phyloP scores from a whole-genome alignment of 2,797 vertebrate species.

The Phyllotis vaccarum region DNA sequence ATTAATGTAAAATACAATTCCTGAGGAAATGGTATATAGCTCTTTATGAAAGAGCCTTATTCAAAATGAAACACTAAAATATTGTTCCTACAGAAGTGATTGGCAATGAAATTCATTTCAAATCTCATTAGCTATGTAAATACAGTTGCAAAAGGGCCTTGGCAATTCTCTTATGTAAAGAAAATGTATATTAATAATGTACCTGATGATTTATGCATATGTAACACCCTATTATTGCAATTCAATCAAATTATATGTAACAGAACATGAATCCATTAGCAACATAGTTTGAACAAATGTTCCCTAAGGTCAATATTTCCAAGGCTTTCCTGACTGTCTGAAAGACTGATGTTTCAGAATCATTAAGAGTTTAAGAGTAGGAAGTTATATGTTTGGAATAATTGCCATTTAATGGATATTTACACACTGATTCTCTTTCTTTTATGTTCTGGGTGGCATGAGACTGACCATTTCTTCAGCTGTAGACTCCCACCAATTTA shows the following conservation, averaged over 20 bases:
- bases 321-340: background rate
- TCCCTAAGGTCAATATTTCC: background rate
- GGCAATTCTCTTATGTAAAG: constrained; percentile 10
- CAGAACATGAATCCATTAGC: background rate
- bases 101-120: constrained; percentile 65
- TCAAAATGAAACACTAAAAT: constrained; percentile 45
- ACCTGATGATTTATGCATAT: background rate
- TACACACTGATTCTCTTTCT: background rate
- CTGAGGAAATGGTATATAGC: background rate
- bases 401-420: too few relatives aligned
- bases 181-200: background rate
- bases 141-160: constrained; percentile 19
- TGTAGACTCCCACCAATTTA: background rate
- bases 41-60: constrained; percentile 43
- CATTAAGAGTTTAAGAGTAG: background rate
- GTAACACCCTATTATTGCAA: background rate
- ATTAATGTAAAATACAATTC: constrained; percentile 58
- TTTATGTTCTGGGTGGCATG: background rate
- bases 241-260: constrained; percentile 7
- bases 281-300: background rate
- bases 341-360: background rate
- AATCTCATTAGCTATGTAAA: constrained; percentile 63
- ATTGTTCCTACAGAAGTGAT: constrained; percentile 42
- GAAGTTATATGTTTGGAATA: background rate
- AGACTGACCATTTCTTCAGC: background rate